A percentile compares a stretch with the other conserved stretches of the same genome.
These are phyloP conservation scores for Darevskia mixta DNA, from an alignment of 2,797 vertebrate species.

Conservation along the genomic window DNA sequence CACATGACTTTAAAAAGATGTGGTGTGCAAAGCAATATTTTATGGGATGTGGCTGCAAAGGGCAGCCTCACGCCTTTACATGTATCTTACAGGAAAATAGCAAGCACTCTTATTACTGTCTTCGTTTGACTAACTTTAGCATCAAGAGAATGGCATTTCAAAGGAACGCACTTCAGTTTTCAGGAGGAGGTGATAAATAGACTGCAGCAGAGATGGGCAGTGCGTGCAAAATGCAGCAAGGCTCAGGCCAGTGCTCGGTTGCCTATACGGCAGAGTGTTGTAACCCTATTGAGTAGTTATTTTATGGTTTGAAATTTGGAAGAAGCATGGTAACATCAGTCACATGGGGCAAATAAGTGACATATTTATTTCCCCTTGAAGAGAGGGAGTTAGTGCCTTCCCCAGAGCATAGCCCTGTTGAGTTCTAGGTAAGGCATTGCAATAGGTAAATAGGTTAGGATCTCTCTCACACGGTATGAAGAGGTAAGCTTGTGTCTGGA, in stretches of 20 bases:
- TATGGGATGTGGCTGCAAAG: conserved; percentile 54
- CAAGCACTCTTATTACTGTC: conserved; percentile 51
- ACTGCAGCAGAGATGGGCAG: too few species aligned
- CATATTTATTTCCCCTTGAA: background rate
- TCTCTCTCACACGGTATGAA: background rate
- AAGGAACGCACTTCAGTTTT: background rate
- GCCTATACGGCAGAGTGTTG: background rate
- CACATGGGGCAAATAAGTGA: background rate
- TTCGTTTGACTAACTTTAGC: conserved; percentile 65
- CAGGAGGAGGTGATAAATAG: background rate
- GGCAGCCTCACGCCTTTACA: background rate
- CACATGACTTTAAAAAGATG: background rate
- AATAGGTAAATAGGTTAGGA: background rate
- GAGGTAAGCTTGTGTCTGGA: background rate
- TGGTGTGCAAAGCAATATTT: background rate
- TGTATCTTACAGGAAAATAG: background rate
- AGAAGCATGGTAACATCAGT: background rate
- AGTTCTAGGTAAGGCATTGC: background rate
- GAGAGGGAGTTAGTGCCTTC: background rate
- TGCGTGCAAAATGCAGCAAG: background rate
- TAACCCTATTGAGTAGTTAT: background rate
- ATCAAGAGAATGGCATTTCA: conserved; percentile 51
- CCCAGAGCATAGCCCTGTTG: too few species aligned
- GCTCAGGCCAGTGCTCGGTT: background rate
- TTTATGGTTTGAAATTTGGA: background rate